Evolutionary conservation across 2,797 vertebrate genomes (phyloP).

Genomic region (Sebastes hopkinsi): DNA sequence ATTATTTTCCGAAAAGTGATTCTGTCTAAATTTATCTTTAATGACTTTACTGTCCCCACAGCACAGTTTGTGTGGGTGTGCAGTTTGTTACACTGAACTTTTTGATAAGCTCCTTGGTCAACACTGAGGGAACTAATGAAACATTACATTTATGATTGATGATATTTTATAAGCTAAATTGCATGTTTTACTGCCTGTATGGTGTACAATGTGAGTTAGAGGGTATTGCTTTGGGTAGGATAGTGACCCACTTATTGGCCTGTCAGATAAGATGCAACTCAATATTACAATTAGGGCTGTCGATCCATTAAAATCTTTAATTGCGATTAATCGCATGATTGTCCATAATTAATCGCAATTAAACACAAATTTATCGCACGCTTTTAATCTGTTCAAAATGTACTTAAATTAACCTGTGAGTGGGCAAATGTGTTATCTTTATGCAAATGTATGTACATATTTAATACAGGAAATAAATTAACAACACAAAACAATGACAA

Average conservation of each 20-base stretch:
- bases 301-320: too few species aligned
- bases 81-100: neutral
- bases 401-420: too few species aligned
- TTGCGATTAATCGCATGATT: too few species aligned
- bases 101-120: neutral
- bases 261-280: neutral
- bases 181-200: neutral
- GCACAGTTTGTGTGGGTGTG: slow-evolving; percentile 8
- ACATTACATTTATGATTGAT: neutral
- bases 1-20: neutral
- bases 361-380: too few species aligned
- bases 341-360: too few species aligned
- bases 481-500: too few species aligned
- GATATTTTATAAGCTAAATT: neutral
- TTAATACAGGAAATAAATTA: too few species aligned
- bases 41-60: slow-evolving; percentile 17
- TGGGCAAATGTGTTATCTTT: too few species aligned
- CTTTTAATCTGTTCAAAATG: too few species aligned
- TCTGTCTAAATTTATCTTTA: neutral
- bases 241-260: neutral
- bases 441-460: too few species aligned
- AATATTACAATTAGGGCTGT: too few species aligned
- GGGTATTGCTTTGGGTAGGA: neutral
- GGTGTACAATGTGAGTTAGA: neutral
- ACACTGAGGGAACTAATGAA: neutral